Evolutionary conservation across 2,113 vertebrate genomes (phyloP).

Genomic region (Trogon melanurus): DNA sequence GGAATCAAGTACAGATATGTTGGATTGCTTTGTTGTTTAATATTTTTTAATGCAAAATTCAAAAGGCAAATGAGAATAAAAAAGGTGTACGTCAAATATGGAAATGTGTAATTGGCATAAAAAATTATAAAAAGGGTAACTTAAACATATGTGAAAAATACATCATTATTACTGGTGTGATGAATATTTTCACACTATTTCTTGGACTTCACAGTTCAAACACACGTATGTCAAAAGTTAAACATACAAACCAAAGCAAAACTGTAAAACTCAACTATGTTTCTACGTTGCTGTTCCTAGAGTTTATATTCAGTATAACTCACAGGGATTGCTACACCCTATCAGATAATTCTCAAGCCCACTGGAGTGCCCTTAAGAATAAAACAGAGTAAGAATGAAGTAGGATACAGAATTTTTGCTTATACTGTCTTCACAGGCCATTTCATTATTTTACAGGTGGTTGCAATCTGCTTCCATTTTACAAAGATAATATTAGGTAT

Average conservation of each 20-base stretch:
- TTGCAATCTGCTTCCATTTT: constrained; percentile 21
- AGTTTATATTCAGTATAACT: constrained; percentile 13
- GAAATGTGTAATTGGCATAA: background rate
- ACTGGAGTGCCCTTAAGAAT: background rate
- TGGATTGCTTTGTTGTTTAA: background rate
- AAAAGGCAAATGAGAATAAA: background rate
- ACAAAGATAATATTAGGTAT: background rate
- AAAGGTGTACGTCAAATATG: background rate
- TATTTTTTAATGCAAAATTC: background rate
- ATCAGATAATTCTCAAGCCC: background rate
- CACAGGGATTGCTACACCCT: background rate
- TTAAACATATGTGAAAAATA: background rate
- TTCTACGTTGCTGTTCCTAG: background rate
- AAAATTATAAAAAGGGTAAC: background rate
- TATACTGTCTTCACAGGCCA: background rate
- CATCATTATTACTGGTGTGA: background rate
- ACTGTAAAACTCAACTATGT: constrained; percentile 10
- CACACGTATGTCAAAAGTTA: background rate
- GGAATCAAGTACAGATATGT: background rate
- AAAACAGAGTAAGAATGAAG: background rate
- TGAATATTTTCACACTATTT: background rate
- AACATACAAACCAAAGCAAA: background rate
- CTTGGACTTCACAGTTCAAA: background rate
- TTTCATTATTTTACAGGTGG: constrained; percentile 17
- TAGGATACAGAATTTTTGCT: background rate